Evolutionary conservation across 2,113 vertebrate species (phyloP), one percentile per base, ranked within the genome.

Genomic region (Anthoscopus minutus): DNA sequence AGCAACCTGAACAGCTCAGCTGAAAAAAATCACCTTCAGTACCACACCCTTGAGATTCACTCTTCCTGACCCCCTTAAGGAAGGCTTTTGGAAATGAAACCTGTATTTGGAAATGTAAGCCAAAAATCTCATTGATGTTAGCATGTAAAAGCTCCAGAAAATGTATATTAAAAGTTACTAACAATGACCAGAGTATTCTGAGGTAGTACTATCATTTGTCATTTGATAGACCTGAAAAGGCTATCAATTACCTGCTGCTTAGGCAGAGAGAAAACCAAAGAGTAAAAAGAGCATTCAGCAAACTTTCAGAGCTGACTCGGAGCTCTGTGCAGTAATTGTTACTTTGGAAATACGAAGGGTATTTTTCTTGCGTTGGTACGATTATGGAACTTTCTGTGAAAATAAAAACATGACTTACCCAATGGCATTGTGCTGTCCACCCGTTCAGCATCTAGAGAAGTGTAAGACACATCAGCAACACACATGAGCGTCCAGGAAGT

Each of bases 381-480:
- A 71, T 72, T 71, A 22, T 45, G 57, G 44, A 67, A 44, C 30
- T 65, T 73, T 7, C 33, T 74, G 28, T 76, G 27, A 65, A 78
- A 93, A 61, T 31, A 53, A 42, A 57, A 86, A 31, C 1, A 1
- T 45, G 71, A 77, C 92, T 97, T 96, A 97, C 97, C 97, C 76
- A 97, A 5, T 4, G 72, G 27, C 0, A 96, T 98, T 79, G 98
- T 98, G 73, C 97, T 98, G 83, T 98, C 97, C 93, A 96, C 97
- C 13, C 27, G 44, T 13, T 97, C 97, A 13, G 97, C 93, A 83
- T 98, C 98, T 98, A 73, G 37, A 84, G n/a, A 88, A 91, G 61
- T 7, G 5, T 6, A 47, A 94, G 60, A 92, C 27, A 92, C 31
- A 57, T 66, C 21, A 78, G 57, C 40, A 76, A 72, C 18, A 45